Evolutionary conservation across 2,113 vertebrate genomes (phyloP).

Genomic region (Epinephelus fuscoguttatus): DNA sequence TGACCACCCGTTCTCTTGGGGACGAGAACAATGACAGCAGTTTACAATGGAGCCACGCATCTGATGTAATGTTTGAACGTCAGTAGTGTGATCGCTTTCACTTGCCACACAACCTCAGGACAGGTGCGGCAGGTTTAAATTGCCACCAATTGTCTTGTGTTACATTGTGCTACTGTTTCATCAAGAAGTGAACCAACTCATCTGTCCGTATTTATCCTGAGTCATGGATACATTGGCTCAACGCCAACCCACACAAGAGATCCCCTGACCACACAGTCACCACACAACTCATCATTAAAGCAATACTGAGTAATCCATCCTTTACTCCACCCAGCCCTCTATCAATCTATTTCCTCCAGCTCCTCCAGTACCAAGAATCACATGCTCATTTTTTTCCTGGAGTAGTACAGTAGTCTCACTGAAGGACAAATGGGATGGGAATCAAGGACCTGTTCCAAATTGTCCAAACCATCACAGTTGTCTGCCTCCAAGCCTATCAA

Average conservation of each 20-base stretch:
- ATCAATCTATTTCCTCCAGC: conserved; percentile 6
- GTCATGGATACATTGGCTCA: conserved; percentile 26
- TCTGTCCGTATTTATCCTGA: not conserved
- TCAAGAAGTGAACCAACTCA: conserved; percentile 4
- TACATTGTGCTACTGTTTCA: conserved; percentile 24
- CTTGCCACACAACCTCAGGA: conserved; percentile 18
- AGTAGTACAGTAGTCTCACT: not conserved
- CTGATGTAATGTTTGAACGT: conserved; percentile 65
- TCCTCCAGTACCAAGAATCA: not conserved
- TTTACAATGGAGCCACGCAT: conserved; percentile 56
- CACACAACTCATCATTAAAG: conserved; percentile 24
- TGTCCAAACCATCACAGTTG: too few species aligned
- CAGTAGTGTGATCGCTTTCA: conserved; percentile 54
- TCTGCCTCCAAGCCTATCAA: too few species aligned
- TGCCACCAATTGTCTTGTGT: conserved; percentile 16
- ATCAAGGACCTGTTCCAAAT: too few species aligned
- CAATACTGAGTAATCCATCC: conserved; percentile 24
- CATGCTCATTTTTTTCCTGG: not conserved
- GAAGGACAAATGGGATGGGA: not conserved
- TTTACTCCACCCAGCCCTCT: conserved; percentile 24
- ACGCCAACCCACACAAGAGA: not conserved
- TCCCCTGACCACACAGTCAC: not conserved
- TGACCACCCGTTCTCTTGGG: conserved; percentile 45
- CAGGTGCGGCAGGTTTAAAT: conserved; percentile 28
- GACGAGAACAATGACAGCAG: conserved; percentile 52